phyloP scores from a whole-genome alignment of 1,140 invertebrate species.

The Centruroides vittatus region DNA sequence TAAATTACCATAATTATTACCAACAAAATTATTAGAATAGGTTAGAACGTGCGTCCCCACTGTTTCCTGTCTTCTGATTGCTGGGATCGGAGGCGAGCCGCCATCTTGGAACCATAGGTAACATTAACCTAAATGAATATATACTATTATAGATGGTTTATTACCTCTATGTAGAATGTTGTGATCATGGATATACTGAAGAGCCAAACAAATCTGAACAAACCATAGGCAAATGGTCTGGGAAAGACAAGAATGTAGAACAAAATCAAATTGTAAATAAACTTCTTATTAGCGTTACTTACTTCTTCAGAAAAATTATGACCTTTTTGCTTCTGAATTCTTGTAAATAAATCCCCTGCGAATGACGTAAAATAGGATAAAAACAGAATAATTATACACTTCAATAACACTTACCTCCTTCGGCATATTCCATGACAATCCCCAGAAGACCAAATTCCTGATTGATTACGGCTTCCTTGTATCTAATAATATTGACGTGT shows the following conservation, averaged over 20 bases:
- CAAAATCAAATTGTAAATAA: too few species aligned
- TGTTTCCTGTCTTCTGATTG: too few species aligned
- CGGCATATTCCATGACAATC: slow-evolving; percentile 42
- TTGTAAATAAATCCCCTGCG: slow-evolving; percentile 30
- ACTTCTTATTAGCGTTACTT: background rate
- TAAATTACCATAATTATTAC: too few species aligned
- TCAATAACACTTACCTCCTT: slow-evolving; percentile 21
- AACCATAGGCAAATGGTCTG: slow-evolving; percentile 38
- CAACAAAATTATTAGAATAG: too few species aligned
- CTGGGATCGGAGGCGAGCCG: too few species aligned
- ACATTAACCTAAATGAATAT: too few species aligned
- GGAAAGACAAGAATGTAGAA: background rate
- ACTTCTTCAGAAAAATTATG: slow-evolving; percentile 31
- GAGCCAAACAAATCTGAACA: slow-evolving; percentile 34
- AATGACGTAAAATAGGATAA: background rate
- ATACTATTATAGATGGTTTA: too few species aligned
- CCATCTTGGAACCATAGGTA: too few species aligned
- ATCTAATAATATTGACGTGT: slow-evolving; percentile 37
- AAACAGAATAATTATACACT: background rate
- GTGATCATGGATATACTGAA: slow-evolving; percentile 38
- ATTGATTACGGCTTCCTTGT: slow-evolving; percentile 30
- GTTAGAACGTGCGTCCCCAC: too few species aligned
- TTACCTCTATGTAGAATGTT: slow-evolving; percentile 37
- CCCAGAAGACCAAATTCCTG: slow-evolving; percentile 26
- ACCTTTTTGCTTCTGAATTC: slow-evolving; percentile 35